Conservation (phyloP, 2,797 vertebrate genomes). For the Paguma larvata region DNA sequence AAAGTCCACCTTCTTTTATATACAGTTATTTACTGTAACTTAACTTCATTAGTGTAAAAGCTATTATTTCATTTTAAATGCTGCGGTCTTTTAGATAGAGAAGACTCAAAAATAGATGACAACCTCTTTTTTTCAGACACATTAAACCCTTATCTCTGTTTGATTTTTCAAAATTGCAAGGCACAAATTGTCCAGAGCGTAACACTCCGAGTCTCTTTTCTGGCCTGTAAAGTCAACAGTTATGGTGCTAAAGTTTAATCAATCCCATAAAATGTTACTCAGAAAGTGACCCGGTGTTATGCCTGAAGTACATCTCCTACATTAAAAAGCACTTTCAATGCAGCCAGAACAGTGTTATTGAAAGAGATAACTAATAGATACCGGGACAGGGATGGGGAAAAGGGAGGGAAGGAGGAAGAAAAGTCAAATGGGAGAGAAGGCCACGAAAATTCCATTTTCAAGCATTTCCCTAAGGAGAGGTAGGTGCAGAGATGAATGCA, state of each 20-base stretch:
- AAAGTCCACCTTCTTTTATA: slow-evolving; percentile 66
- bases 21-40: slow-evolving; percentile 81
- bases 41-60: slow-evolving; percentile 81
- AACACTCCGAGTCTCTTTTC: slow-evolving; percentile 87
- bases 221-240: slow-evolving; percentile 90
- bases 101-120: slow-evolving; percentile 56
- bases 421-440: slow-evolving; percentile 65
- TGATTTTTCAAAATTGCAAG: slow-evolving; percentile 85
- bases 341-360: slow-evolving; percentile 85
- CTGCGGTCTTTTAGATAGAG: slow-evolving; percentile 75
- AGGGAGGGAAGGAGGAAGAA: slow-evolving; percentile 29
- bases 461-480: slow-evolving; percentile 70
- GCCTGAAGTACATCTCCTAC: slow-evolving; percentile 89
- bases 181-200: slow-evolving; percentile 85
- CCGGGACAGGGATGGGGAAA: slow-evolving; percentile 68
- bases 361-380: slow-evolving; percentile 86
- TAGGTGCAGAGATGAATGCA: slow-evolving; percentile 59
- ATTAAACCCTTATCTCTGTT: slow-evolving; percentile 80
- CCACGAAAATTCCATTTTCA: slow-evolving; percentile 75
- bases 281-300: slow-evolving; percentile 88
- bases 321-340: slow-evolving; percentile 90
- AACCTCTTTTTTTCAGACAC: slow-evolving; percentile 80
- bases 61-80: slow-evolving; percentile 80
- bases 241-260: slow-evolving; percentile 91
- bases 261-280: slow-evolving; percentile 92